Evolutionary conservation across 1,140 invertebrate species (phyloP).

Genomic region (Polypedilum pembai): DNA sequence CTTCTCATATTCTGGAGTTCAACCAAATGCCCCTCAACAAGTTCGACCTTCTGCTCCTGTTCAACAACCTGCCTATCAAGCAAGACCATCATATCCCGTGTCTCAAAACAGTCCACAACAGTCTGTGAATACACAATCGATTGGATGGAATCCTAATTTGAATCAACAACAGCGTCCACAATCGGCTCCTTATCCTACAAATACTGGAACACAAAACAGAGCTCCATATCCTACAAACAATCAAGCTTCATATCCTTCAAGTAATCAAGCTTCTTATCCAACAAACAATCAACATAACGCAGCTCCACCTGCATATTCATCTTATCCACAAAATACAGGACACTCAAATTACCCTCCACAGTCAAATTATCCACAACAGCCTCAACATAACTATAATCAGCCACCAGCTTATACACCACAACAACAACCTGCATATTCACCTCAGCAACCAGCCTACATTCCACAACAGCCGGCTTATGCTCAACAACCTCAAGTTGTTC

Average conservation of each 20-base stretch:
- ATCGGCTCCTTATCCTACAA: background rate
- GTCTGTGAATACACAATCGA: background rate
- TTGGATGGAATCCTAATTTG: no score
- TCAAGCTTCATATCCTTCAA: background rate
- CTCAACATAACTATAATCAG: background rate
- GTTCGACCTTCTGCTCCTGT: background rate
- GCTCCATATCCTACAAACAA: background rate
- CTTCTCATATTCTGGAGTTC: background rate
- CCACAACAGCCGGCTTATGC: constrained; percentile 1
- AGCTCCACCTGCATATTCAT: background rate
- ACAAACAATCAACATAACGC: background rate
- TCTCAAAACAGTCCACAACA: background rate
- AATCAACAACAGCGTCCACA: background rate
- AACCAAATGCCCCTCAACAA: background rate
- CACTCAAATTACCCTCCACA: background rate
- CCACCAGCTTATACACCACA: background rate
- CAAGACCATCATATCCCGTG: background rate
- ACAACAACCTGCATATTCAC: background rate
- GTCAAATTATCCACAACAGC: background rate
- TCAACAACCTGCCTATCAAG: background rate
- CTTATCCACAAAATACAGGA: background rate
- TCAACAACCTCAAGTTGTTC: constrained; percentile 1
- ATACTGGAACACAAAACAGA: background rate
- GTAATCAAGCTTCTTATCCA: no score
- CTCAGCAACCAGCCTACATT: background rate